Conservation (phyloP, 1,140 invertebrate species). For the Vollenhovia emeryi region DNA sequence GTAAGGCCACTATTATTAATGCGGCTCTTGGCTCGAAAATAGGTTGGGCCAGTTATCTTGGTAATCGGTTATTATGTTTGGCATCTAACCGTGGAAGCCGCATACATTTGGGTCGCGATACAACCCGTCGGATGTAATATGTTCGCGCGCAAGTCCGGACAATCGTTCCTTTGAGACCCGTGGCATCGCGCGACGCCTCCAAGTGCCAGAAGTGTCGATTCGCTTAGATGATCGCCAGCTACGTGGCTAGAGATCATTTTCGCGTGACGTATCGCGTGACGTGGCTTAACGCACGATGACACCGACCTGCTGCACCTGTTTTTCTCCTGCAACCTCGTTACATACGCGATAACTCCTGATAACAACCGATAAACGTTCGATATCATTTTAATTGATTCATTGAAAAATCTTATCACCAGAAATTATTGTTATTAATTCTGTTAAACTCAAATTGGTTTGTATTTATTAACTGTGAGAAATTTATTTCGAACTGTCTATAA, state of each 20-base stretch:
- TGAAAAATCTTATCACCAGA: background rate
- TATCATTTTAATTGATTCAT: background rate
- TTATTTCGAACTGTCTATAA: background rate
- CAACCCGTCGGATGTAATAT: conserved; percentile 40
- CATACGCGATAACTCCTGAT: background rate
- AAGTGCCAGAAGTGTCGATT: conserved; percentile 49
- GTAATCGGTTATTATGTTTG: conserved; percentile 84
- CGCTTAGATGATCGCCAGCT: conserved; percentile 22
- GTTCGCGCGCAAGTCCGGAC: conserved; percentile 1
- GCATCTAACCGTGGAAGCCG: conserved; percentile 77
- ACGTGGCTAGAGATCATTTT: background rate
- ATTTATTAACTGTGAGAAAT: background rate
- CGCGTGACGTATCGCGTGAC: conserved; percentile 17
- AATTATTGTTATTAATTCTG: background rate
- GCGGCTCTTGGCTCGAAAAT: conserved; percentile 82
- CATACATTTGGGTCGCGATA: conserved; percentile 58
- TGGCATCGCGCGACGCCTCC: conserved; percentile 16
- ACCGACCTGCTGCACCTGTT: background rate
- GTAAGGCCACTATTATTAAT: conserved; percentile 84
- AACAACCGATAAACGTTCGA: background rate
- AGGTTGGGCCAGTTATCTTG: conserved; percentile 81
- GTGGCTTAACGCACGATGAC: conserved; percentile 25
- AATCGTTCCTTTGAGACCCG: conserved; percentile 38
- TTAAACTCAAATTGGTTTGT: background rate
- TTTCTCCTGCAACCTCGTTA: background rate